These are phyloP conservation scores for Diorhabda sublineata DNA, from an alignment of 1,140 invertebrate species.

Conservation along the genomic window DNA sequence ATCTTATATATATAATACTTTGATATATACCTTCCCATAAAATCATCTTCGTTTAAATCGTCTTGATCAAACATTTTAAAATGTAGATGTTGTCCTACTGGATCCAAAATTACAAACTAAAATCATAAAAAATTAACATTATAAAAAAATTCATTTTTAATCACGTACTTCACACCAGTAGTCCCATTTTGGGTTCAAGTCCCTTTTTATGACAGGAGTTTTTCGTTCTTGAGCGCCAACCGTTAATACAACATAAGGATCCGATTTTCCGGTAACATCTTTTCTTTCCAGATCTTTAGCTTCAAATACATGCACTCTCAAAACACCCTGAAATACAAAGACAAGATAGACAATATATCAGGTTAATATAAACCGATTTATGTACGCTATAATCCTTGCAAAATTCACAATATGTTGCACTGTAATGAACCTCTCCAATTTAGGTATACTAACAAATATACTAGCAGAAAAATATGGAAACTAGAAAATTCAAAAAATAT, in stretches of 20 bases:
- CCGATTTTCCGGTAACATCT: conserved; percentile 90
- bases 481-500: no score
- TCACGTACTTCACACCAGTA: conserved; percentile 79
- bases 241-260: conserved; percentile 84
- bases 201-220: conserved; percentile 84
- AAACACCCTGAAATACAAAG: conserved; percentile 59
- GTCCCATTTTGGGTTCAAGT: conserved; percentile 89
- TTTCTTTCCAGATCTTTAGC: conserved; percentile 88
- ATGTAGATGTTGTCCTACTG: conserved; percentile 31
- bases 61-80: conserved; percentile 72
- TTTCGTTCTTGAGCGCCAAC: conserved; percentile 83
- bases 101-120: conserved; percentile 39
- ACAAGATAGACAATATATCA: no score
- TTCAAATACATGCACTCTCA: conserved; percentile 82
- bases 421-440: no score
- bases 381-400: no score
- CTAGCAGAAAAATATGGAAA: no score
- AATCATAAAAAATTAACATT: conserved; percentile 18
- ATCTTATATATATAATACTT: background rate
- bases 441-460: no score
- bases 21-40: conserved; percentile 68
- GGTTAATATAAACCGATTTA: no score
- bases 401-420: no score
- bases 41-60: conserved; percentile 70
- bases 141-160: background rate